These are phyloP conservation scores for Poecilus cupreus DNA, from an alignment of 2,888 invertebrate species.

Conservation along the genomic window DNA sequence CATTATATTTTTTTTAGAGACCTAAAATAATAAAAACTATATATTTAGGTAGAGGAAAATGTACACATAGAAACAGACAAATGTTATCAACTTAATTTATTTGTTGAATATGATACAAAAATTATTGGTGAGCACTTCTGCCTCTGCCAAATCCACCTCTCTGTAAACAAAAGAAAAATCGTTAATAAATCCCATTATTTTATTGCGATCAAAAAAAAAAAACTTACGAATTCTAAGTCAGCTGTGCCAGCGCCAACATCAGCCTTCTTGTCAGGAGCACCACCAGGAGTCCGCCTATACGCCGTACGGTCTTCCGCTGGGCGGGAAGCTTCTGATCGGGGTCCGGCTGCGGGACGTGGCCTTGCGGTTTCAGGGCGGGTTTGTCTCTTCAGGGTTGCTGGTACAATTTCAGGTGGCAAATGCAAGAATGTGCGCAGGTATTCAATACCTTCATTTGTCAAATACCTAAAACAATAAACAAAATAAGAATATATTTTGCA, in stretches of 20 bases:
- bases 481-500: no score
- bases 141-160: slow-evolving; percentile 89
- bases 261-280: slow-evolving; percentile 91
- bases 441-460: slow-evolving; percentile 98
- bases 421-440: slow-evolving; percentile 96
- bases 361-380: slow-evolving; percentile 89
- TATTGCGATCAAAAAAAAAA: slow-evolving; percentile 31
- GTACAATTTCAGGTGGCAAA: slow-evolving; percentile 98
- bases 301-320: slow-evolving; percentile 88
- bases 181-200: slow-evolving; percentile 13
- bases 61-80: neutral
- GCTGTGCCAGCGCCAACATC: slow-evolving; percentile 97
- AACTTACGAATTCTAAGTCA: slow-evolving; percentile 89
- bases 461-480: slow-evolving; percentile 77
- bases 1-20: no score
- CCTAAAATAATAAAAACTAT: no score
- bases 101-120: slow-evolving; percentile 65
- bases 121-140: slow-evolving; percentile 75
- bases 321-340: slow-evolving; percentile 81
- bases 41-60: neutral
- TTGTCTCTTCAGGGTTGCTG: slow-evolving; percentile 95
- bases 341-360: slow-evolving; percentile 82
- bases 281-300: slow-evolving; percentile 86
- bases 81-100: slow-evolving; percentile 55
- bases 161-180: slow-evolving; percentile 74